Evolutionary conservation across 30 jellyfish, hydroid and myxozoan species (phyloP).

Genomic region (Phacellophora camtschatica): DNA sequence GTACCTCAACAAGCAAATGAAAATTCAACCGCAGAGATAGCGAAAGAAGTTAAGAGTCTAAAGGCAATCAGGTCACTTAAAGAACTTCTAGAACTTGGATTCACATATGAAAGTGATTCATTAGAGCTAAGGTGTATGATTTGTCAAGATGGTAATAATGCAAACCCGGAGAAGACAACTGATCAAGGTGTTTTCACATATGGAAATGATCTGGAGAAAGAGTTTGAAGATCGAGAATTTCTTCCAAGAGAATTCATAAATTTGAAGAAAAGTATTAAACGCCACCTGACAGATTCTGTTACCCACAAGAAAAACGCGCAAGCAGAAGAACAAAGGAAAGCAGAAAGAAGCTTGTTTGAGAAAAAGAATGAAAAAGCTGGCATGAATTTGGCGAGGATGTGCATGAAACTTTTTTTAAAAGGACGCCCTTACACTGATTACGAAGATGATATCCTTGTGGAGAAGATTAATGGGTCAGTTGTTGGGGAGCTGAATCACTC

Average conservation of each 20-base stretch:
- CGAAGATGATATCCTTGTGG: not conserved
- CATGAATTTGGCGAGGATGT: constrained; percentile 36
- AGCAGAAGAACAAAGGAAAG: constrained; percentile 29
- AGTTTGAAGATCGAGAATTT: constrained; percentile 10
- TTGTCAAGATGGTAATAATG: not conserved
- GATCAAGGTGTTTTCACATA: constrained; percentile 1
- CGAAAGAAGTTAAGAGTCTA: not conserved
- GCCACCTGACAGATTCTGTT: constrained; percentile 16
- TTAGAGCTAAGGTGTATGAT: constrained; percentile 12
- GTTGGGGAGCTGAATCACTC: not conserved
- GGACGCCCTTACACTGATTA: constrained; percentile 39
- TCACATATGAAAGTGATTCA: not conserved
- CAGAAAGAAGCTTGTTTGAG: constrained; percentile 25
- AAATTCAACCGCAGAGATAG: constrained; percentile 13
- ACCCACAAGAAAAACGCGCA: constrained; percentile 23
- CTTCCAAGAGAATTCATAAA: constrained; percentile 28
- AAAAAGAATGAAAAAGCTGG: constrained; percentile 32
- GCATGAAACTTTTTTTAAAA: constrained; percentile 15
- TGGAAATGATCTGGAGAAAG: not conserved
- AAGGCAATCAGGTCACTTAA: constrained; percentile 19
- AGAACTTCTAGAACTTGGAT: constrained; percentile 13
- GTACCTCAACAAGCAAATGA: constrained; percentile 1
- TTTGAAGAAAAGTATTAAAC: constrained; percentile 25
- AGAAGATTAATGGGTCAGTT: not conserved
- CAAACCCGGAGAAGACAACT: constrained; percentile 8